A percentile compares a stretch with the other conserved stretches of the same genome.
Conservation (phyloP, 2,113 vertebrate genomes). For the Colossoma macropomum region DNA sequence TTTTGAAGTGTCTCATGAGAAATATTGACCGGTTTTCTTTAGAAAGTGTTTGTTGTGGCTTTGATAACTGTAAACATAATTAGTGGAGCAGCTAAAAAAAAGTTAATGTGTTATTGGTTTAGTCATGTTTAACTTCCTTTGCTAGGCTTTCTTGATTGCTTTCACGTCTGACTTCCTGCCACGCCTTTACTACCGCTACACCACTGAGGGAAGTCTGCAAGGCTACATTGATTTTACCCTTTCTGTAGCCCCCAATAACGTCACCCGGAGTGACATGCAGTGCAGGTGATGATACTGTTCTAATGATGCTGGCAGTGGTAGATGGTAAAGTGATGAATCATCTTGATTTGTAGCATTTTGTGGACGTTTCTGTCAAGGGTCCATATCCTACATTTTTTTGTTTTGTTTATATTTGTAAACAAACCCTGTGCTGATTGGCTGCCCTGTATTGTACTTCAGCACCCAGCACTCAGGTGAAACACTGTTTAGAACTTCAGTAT, state of each 20-base stretch:
- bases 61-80: conserved; percentile 18
- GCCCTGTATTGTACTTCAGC: no score
- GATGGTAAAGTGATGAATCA: no score
- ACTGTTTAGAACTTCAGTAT: no score
- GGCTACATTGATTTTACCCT: conserved; percentile 77
- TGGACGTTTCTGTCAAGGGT: no score
- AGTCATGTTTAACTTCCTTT: not conserved
- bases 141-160: conserved; percentile 80
- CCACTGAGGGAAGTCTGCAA: conserved; percentile 64
- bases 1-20: not conserved
- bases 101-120: not conserved
- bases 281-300: conserved; percentile 69
- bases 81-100: not conserved
- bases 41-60: not conserved
- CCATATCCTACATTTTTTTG: no score
- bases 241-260: conserved; percentile 72
- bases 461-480: no score
- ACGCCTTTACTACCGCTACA: conserved; percentile 73
- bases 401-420: no score
- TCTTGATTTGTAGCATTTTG: no score
- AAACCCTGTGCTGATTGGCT: no score
- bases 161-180: conserved; percentile 81
- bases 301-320: no score
- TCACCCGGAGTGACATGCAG: conserved; percentile 62
- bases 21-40: not conserved